Percentiles rank a stretch among this genome's conserved stretches.
Evolutionary conservation across 2,797 vertebrate genomes (phyloP).

Genomic region (Gambelia wislizenii): DNA sequence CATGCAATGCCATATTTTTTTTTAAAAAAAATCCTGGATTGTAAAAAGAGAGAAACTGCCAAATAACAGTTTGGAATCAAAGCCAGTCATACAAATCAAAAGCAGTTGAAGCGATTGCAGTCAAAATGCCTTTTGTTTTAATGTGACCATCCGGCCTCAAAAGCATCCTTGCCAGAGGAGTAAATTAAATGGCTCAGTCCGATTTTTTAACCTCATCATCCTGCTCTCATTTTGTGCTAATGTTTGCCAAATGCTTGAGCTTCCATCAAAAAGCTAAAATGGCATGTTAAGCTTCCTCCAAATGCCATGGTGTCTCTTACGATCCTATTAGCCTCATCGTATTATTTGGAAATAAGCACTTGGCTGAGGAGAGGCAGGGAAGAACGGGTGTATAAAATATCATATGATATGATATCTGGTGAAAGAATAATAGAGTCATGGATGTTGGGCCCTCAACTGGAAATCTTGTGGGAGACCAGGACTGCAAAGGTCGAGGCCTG

Average conservation of each 20-base stretch:
- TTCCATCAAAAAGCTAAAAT: slow-evolving; percentile 30
- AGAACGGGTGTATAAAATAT: not conserved
- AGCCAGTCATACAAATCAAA: slow-evolving; percentile 6
- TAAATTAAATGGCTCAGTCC: slow-evolving; percentile 47
- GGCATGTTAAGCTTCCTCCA: slow-evolving; percentile 2
- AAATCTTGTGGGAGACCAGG: not conserved
- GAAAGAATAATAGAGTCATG: not conserved
- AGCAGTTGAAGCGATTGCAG: slow-evolving; percentile 6
- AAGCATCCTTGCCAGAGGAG: slow-evolving; percentile 36
- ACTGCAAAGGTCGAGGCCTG: no score
- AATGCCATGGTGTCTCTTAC: not conserved
- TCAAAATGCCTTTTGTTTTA: slow-evolving; percentile 46
- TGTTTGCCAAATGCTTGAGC: slow-evolving; percentile 30
- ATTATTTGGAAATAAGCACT: slow-evolving; percentile 18
- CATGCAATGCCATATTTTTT: not conserved
- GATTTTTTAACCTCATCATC: slow-evolving; percentile 41
- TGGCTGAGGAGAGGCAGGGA: not conserved
- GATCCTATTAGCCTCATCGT: slow-evolving; percentile 34
- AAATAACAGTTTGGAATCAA: not conserved
- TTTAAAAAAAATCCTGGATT: slow-evolving; percentile 13
- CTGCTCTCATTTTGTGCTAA: not conserved
- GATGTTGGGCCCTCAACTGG: not conserved
- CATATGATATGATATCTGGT: not conserved
- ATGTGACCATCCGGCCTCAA: slow-evolving; percentile 9
- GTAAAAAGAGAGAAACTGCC: not conserved